Conservation (phyloP, 2,888 invertebrate genomes). For the Agonopterix alstromeriana region DNA sequence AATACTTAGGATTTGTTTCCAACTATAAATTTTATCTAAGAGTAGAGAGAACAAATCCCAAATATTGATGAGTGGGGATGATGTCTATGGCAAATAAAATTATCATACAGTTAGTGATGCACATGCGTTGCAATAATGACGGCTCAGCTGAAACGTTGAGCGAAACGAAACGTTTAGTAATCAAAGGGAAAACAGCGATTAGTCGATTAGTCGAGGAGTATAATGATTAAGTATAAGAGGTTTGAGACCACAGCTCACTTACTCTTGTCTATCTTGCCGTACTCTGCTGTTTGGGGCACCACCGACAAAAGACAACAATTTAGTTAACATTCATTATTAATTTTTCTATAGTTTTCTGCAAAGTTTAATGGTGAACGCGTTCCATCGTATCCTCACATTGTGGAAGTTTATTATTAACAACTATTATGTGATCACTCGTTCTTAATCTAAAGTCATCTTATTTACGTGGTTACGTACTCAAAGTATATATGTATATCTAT, state of each 20-base stretch:
- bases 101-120: slow-evolving; percentile 45
- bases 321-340: slow-evolving; percentile 38
- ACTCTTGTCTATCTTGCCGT: slow-evolving; percentile 69
- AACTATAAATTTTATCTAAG: background rate
- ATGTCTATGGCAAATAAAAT: slow-evolving; percentile 32
- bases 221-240: slow-evolving; percentile 51
- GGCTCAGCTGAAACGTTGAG: slow-evolving; percentile 49
- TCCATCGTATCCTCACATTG: slow-evolving; percentile 23
- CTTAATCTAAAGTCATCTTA: no score
- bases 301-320: slow-evolving; percentile 75
- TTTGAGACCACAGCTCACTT: slow-evolving; percentile 77
- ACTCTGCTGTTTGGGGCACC: slow-evolving; percentile 74
- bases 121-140: slow-evolving; percentile 53
- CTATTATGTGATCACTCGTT: no score
- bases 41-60: slow-evolving; percentile 26
- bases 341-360: background rate
- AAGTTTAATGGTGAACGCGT: slow-evolving; percentile 8
- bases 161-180: slow-evolving; percentile 53
- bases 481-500: no score
- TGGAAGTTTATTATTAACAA: slow-evolving; percentile 11
- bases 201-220: slow-evolving; percentile 68
- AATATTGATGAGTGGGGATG: slow-evolving; percentile 10
- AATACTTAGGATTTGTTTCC: slow-evolving; percentile 45
- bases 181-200: slow-evolving; percentile 60
- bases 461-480: no score